Evolutionary conservation across 2,888 invertebrate species (phyloP).

Genomic region (Phortica okadai): DNA sequence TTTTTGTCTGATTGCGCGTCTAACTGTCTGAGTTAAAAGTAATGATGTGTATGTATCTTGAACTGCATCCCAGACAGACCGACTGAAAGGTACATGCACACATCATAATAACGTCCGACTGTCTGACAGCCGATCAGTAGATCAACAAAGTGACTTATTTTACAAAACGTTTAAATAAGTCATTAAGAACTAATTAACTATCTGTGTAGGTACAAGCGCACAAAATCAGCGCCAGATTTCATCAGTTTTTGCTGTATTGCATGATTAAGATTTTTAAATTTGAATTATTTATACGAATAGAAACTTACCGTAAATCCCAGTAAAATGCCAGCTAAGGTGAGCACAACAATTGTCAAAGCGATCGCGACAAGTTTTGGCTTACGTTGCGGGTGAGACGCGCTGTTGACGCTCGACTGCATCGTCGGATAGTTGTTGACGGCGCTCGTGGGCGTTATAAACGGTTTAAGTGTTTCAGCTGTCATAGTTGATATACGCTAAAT

Average conservation of each 20-base stretch:
- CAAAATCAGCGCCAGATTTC: too few relatives aligned
- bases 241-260: neutral
- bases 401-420: conserved; percentile 53
- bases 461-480: conserved; percentile 76
- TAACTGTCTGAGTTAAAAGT: too few relatives aligned
- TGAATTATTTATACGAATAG: neutral
- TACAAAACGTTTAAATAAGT: too few relatives aligned
- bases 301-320: conserved; percentile 70
- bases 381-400: conserved; percentile 50
- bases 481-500: conserved; percentile 55
- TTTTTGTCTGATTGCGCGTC: too few relatives aligned
- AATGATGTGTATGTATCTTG: too few relatives aligned
- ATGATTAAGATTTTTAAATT: neutral
- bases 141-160: too few relatives aligned
- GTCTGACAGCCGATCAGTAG: too few relatives aligned
- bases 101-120: too few relatives aligned
- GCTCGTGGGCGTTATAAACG: conserved; percentile 73
- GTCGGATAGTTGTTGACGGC: conserved; percentile 66
- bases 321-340: conserved; percentile 62
- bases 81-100: too few relatives aligned
- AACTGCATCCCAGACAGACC: too few relatives aligned
- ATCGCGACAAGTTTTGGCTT: conserved; percentile 61
- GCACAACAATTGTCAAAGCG: conserved; percentile 61
- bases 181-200: too few relatives aligned
- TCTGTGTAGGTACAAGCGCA: too few relatives aligned